Base-by-base conservation (phyloP, 1,140 invertebrate genomes). In the Brachionus sp. region DNA sequence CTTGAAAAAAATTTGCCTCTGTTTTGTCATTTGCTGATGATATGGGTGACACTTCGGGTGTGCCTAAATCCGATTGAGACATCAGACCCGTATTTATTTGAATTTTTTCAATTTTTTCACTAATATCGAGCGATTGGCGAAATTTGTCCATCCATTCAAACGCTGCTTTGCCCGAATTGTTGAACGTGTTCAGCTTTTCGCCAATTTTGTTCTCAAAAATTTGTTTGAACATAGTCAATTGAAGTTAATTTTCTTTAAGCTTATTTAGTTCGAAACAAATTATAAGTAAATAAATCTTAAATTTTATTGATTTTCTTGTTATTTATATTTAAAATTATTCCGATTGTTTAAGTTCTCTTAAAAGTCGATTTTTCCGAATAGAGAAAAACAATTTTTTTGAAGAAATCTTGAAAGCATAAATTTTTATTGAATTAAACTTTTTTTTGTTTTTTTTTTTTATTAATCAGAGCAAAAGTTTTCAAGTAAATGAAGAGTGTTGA, bases 81-180 rank as follows among this genome's bases (percentile, higher is more conserved):
- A 44, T 1, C 13, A 68, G 19, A n/a, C 29, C n/a, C 10, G n/a
- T n/a, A 10, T 78, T 78, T 19, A 78, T 10, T 44, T 80, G 77
- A 9, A 80, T 80, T 75, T 75, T 75, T 75, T 75, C 70, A 12
- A 70, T 70, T 62, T 78, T 78, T 23, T 78, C 75, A 19, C 9
- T 80, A 2, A 80, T 80, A 12, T 80, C 77, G 0, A 80, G 33
- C 23, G 77, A 80, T 10, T 80, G 77, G 39, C 77, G 77, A 62
- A 80, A 80, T 44, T 66, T 80, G 33, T 80, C 77, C 77, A 80
- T 44, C 77, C 77, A 80, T 80, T 80, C 77, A 29, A 80, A 39
- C 3, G 77, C 77, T 6, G 23, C 62, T 66, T 80, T 80, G 23
- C 77, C 77, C 35, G 77, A 80, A n/a, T 57, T 80, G 39, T 80